These are phyloP conservation scores for Drosophila anceps DNA, from an alignment of 2,888 invertebrate genomes.

Conservation along the genomic window DNA sequence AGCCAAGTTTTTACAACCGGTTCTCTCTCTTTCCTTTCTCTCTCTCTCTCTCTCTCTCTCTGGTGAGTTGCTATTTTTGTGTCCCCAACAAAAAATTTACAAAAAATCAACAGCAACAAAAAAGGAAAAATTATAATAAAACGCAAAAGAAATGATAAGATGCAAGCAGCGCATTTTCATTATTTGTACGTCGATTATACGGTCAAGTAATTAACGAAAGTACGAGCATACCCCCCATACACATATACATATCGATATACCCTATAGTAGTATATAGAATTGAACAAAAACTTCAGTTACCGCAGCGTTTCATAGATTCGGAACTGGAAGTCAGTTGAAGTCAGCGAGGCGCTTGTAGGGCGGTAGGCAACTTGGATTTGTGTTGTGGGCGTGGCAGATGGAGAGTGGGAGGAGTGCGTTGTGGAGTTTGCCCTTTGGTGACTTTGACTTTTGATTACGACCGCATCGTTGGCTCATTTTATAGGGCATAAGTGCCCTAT, in stretches of 20 bases:
- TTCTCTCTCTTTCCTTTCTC: conserved; percentile 28
- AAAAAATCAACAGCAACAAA: conserved; percentile 17
- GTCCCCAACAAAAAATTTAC: conserved; percentile 20
- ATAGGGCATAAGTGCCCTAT: conserved; percentile 43
- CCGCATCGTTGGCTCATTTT: conserved; percentile 38
- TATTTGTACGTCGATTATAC: conserved; percentile 38
- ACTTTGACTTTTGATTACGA: conserved; percentile 63
- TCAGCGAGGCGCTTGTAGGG: not conserved
- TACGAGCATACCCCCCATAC: conserved; percentile 12
- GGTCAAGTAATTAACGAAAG: conserved; percentile 43
- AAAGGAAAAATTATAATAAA: conserved; percentile 20
- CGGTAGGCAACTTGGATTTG: not conserved
- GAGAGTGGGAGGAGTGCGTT: too few relatives aligned
- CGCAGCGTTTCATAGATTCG: conserved; percentile 15
- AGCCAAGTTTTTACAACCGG: conserved; percentile 70
- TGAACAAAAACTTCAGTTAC: conserved; percentile 47
- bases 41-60: conserved; percentile 10
- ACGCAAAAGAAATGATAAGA: conserved; percentile 26
- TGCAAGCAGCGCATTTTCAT: conserved; percentile 44
- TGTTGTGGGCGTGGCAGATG: not conserved
- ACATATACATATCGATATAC: not conserved
- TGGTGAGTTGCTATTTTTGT: conserved; percentile 65
- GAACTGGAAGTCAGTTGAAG: conserved; percentile 21
- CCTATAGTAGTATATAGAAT: conserved; percentile 3
- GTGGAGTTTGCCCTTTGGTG: conserved; percentile 26